Conservation (phyloP, 1,140 invertebrate species). For the Drosophila busckii region DNA sequence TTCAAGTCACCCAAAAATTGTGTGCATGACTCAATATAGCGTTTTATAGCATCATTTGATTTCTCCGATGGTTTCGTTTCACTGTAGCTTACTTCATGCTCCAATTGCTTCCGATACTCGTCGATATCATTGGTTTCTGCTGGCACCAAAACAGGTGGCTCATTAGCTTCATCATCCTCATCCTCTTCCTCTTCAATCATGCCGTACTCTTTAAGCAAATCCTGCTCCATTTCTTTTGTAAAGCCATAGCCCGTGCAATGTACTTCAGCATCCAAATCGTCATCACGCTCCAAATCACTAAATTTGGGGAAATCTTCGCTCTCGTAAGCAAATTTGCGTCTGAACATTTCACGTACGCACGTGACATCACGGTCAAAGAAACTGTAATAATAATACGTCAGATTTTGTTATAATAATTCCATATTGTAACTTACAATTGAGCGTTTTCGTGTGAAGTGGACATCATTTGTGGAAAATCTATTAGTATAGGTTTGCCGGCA, state of each 20-base stretch:
- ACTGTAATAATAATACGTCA: too few species aligned
- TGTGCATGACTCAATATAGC: constrained; percentile 75
- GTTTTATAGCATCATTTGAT: constrained; percentile 66
- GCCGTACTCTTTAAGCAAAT: constrained; percentile 81
- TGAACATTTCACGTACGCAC: constrained; percentile 96
- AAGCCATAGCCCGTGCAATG: constrained; percentile 95
- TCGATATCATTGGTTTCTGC: constrained; percentile 79
- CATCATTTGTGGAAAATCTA: constrained; percentile 99
- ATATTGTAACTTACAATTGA: constrained; percentile 86
- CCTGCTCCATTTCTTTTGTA: constrained; percentile 90
- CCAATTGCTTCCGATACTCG: constrained; percentile 80
- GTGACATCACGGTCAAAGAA: constrained; percentile 98
- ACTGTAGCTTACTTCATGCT: constrained; percentile 77
- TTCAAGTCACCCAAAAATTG: constrained; percentile 68
- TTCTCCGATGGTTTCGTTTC: constrained; percentile 52
- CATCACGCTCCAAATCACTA: constrained; percentile 89
- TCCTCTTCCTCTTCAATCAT: constrained; percentile 68
- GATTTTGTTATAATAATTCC: background rate
- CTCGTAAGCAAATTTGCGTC: constrained; percentile 94
- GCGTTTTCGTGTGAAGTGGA: constrained; percentile 96
- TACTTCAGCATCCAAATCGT: constrained; percentile 92
- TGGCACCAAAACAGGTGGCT: constrained; percentile 43
- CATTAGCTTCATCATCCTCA: constrained; percentile 54
- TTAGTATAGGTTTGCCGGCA: constrained; percentile 90
- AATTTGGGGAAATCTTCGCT: constrained; percentile 93